Conservation (phyloP, 64 coral and sea anemone species). For the Stichodactyla helianthus region DNA sequence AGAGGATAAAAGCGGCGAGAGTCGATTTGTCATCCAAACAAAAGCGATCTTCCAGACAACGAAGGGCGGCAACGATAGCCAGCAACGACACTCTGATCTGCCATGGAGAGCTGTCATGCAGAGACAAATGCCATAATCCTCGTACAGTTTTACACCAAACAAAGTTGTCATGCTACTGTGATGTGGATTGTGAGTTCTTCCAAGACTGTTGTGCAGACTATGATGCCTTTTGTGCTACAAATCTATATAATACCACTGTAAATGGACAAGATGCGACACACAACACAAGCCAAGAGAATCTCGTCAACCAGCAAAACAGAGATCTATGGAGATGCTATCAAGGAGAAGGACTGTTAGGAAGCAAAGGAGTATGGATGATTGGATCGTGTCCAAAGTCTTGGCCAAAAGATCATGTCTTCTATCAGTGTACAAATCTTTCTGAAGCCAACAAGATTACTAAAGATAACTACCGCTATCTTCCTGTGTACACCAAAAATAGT, state of each 20-base stretch:
- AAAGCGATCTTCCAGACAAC: background rate
- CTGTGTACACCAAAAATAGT: constrained; percentile 18
- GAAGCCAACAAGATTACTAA: background rate
- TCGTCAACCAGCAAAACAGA: background rate
- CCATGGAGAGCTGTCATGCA: background rate
- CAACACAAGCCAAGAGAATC: background rate
- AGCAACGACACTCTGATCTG: background rate
- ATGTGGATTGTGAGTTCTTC: background rate
- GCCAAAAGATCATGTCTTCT: background rate
- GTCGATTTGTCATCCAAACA: too few species aligned
- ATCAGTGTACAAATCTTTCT: background rate
- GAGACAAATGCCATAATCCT: background rate
- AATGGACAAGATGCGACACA: background rate
- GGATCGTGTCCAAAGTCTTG: constrained; percentile 12
- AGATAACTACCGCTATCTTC: constrained; percentile 22
- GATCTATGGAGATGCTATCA: background rate
- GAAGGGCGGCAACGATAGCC: background rate
- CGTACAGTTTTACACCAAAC: background rate
- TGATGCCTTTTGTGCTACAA: background rate
- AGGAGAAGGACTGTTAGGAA: background rate
- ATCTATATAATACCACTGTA: too few species aligned
- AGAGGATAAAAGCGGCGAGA: background rate
- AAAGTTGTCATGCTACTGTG: background rate
- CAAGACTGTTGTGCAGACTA: constrained; percentile 5
- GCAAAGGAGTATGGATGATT: constrained; percentile 10